Base-by-base conservation (phyloP, 2,888 invertebrate genomes). In the Cosmia pyralina region DNA sequence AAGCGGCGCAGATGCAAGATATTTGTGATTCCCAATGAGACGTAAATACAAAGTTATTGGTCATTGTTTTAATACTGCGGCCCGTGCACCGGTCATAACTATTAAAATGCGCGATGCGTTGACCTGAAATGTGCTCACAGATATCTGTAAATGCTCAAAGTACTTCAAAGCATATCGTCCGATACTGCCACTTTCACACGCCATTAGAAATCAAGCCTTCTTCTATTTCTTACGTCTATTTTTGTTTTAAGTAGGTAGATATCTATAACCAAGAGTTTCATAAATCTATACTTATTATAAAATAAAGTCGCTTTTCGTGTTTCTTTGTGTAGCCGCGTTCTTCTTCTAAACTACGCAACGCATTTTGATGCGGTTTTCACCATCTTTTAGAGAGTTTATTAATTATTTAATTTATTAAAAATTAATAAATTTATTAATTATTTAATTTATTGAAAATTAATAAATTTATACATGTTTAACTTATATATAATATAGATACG, bases 31-130 rank as follows among this genome's bases (percentile, higher is more conserved):
- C 84, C 89, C 92, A 92, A 93, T 93, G 93, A 92, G 92, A 91
- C 92, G 92, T 93, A 93, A 93, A 93, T 92, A 92, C 90, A 89
- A 91, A 94, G 91, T 94, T 94, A 94, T 95, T 93, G 94, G 92
- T 92, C 94, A 94, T 95, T 95, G 95, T 95, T 93, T 94, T 93
- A 95, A 92, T 91, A 92, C 92, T 92, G 92, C 90, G 88, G 90
- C 89, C 87, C 88, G 88, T 89, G 90, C 88, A 89, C 88, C 83
- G 87, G 88, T 85, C 89, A 88, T 91, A 91, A 91, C 92, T 92
- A 93, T 93, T 94, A 93, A 93, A 92, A 92, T 92, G 89, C 85
- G 86, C 88, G 90, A 93, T 90, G 92, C 91, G 88, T 92, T 93
- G 90, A 91, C 92, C 93, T 90, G 91, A 91, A 92, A 88, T 85